Evolutionary conservation across 2,113 vertebrate genomes (phyloP), one percentile per base, ranked within the genome.

Genomic region (Platysternon megacephalum): DNA sequence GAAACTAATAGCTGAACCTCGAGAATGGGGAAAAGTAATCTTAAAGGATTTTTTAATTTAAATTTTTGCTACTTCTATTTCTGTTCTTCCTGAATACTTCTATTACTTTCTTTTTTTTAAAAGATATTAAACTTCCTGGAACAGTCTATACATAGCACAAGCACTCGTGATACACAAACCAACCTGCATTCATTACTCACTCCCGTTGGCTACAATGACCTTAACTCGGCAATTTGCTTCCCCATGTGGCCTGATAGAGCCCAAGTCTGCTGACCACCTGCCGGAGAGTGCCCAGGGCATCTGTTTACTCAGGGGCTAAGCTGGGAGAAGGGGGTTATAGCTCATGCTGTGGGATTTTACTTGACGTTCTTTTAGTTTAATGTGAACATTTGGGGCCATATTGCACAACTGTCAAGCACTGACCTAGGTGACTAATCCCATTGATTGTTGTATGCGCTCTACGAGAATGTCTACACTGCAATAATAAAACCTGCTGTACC

Each of bases 211-310:
- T 83, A 19, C n/a, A 81, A 2, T 3, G 53, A 85, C 11, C n/a
- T 81, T 85, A 19, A 91, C 35, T 16, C 79, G 87, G 82, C 35
- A 87, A 89, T 42, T 74, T 2, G 26, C 39, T 85, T 90, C 80
- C 83, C 46, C 6, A 1, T 0, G 7, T 81, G 81, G 42, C 26
- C 44, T 76, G 49, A 44, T n/a, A 56, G 51, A 87, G 80, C 24
- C 83, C 76, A 78, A 46, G 65, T 94, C 68, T 81, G 79, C 86
- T 88, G n/a, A 19, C n/a, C 19, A 4, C 29, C 83, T 83, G 74
- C 52, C 1, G 0, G 4, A 32, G 79, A 48, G 44, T 48, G 72
- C 11, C 51, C 4, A 24, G 16, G 8, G 9, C 13, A 72, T 2
- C 21, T 76, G 44, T 74, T 85, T 84, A 91, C 74, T 89, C 26